Evolutionary conservation across 2,888 invertebrate genomes (phyloP).

Genomic region (Thecophora atra): DNA sequence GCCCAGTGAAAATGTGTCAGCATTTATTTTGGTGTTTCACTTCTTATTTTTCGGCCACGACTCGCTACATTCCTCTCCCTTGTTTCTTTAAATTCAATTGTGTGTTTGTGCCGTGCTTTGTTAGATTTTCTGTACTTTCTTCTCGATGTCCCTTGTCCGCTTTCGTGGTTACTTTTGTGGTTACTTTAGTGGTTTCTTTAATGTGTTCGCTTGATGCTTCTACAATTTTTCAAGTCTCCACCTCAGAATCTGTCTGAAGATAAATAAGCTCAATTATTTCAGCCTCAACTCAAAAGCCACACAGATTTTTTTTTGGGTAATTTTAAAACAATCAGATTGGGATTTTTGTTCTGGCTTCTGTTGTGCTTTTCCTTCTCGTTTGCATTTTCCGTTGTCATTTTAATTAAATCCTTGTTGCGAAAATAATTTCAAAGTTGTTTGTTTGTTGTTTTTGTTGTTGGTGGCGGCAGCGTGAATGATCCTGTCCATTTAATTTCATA

Average conservation of each 20-base stretch:
- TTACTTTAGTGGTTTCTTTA: neutral
- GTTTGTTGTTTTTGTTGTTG: neutral
- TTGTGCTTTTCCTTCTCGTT: neutral
- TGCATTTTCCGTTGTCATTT: neutral
- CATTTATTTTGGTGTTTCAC: neutral
- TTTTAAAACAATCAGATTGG: neutral
- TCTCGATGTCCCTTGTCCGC: neutral
- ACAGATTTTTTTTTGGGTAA: neutral
- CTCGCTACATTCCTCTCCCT: neutral
- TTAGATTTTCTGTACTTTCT: neutral
- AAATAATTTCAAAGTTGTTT: neutral
- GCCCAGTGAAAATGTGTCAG: neutral
- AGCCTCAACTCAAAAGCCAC: neutral
- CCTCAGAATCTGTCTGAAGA: neutral
- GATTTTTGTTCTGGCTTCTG: neutral
- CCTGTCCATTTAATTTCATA: too few species aligned
- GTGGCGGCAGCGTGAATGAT: too few species aligned
- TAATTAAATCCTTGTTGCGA: neutral
- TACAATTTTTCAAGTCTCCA: neutral
- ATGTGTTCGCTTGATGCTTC: neutral
- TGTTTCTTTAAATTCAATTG: neutral
- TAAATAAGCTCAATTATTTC: slow-evolving; percentile 6
- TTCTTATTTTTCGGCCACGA: neutral
- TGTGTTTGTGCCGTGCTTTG: neutral
- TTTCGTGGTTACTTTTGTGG: neutral